Percentiles rank a stretch among this genome's conserved stretches.
Evolutionary conservation across 2,888 invertebrate species (phyloP).

Genomic region (Galerucella pusilla): DNA sequence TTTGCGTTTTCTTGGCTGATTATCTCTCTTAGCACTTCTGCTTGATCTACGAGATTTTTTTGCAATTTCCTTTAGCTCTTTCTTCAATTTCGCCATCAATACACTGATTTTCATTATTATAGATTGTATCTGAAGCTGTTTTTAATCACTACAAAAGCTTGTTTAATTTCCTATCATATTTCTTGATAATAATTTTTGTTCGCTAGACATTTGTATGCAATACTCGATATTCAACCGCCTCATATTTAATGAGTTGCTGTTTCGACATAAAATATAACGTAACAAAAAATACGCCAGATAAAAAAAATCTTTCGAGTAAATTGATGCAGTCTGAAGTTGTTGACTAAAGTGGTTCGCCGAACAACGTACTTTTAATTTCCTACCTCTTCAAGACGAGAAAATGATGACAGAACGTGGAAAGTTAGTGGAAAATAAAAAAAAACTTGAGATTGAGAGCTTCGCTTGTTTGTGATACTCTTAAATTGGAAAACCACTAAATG

Average conservation of each 20-base stretch:
- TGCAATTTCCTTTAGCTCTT: too few relatives aligned
- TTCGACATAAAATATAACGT: neutral
- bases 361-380: constrained; percentile 26
- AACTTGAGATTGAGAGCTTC: neutral
- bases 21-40: too few relatives aligned
- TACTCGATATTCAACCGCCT: neutral
- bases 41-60: too few relatives aligned
- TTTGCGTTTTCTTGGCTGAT: too few relatives aligned
- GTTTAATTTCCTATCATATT: too few relatives aligned
- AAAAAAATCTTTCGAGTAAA: constrained; percentile 1
- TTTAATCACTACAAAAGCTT: too few relatives aligned
- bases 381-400: constrained; percentile 21
- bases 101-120: too few relatives aligned
- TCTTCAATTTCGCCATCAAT: too few relatives aligned
- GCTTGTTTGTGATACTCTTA: constrained; percentile 9
- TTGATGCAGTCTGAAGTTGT: constrained; percentile 15
- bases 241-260: neutral
- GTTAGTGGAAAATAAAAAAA: neutral
- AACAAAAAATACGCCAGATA: neutral
- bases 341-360: constrained; percentile 21
- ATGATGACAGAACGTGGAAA: constrained; percentile 17
- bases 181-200: too few relatives aligned
- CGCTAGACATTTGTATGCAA: too few relatives aligned
- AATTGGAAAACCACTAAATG: constrained; percentile 14
- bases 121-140: too few relatives aligned